Percentiles rank a stretch among this genome's conserved stretches.
phyloP scores from a whole-genome alignment of 2,797 vertebrate species.

The Rhabdophis nuchalis region DNA sequence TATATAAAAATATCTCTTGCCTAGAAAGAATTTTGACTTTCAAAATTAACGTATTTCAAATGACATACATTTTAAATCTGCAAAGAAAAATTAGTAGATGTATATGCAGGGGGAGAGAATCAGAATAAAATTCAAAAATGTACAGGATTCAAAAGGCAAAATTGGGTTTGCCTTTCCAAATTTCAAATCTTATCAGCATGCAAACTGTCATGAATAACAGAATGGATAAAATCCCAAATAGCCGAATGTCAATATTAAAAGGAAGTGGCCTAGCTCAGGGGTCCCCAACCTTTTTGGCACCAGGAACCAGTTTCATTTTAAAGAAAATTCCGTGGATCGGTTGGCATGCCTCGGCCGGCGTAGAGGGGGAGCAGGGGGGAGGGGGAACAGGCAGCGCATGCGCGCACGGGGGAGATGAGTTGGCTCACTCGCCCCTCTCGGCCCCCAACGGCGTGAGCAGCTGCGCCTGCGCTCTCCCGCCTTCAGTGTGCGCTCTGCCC shows the following conservation, averaged over 20 bases:
- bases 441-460: too few species aligned
- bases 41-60: neutral
- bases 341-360: too few species aligned
- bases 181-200: neutral
- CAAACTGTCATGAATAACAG: neutral
- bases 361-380: too few species aligned
- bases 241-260: neutral
- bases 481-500: too few species aligned
- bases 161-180: neutral
- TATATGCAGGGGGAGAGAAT: neutral
- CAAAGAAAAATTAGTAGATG: neutral
- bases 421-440: too few species aligned
- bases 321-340: too few species aligned
- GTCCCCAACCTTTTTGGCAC: too few species aligned
- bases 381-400: too few species aligned
- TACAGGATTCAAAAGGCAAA: neutral
- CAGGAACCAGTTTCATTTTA: too few species aligned
- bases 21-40: neutral
- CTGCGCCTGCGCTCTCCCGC: too few species aligned
- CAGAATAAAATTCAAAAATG: neutral
- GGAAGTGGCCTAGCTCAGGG: neutral
- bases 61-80: neutral
- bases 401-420: too few species aligned
- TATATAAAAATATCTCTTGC: too few species aligned
- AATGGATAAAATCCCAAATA: neutral